Percentiles rank a stretch among this genome's conserved stretches.
phyloP scores from a whole-genome alignment of 2,113 vertebrate genomes.

The Reinhardtius hippoglossoides region DNA sequence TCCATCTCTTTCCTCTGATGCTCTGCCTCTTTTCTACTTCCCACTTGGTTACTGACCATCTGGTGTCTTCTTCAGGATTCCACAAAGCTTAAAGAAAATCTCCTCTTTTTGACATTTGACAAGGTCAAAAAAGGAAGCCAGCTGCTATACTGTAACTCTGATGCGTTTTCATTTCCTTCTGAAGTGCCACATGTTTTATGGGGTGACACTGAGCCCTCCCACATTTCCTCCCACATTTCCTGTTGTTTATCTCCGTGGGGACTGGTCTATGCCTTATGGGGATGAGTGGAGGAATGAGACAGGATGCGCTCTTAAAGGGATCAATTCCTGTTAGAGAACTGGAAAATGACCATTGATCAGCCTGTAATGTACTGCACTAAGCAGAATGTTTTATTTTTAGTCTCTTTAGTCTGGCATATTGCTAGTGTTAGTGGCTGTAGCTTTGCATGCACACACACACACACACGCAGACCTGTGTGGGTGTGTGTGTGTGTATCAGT shows the following conservation, averaged over 20 bases:
- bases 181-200: slow-evolving; percentile 6
- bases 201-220: slow-evolving; percentile 12
- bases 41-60: neutral
- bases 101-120: no score
- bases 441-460: slow-evolving; percentile 9
- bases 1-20: neutral
- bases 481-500: slow-evolving; percentile 1
- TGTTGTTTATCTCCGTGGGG: slow-evolving; percentile 21
- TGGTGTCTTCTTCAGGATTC: neutral
- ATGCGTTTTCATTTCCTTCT: slow-evolving; percentile 1
- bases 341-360: neutral
- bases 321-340: slow-evolving; percentile 1
- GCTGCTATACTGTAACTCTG: neutral
- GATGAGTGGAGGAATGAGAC: slow-evolving; percentile 30
- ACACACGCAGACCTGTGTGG: slow-evolving; percentile 3
- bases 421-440: neutral
- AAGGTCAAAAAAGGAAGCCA: neutral
- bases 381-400: neutral
- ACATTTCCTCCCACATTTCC: slow-evolving; percentile 62
- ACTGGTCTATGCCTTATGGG: slow-evolving; percentile 21
- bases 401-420: neutral
- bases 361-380: neutral
- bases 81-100: neutral
- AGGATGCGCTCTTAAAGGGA: slow-evolving; percentile 33
- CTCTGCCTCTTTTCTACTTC: neutral